Evolutionary conservation across 2,888 invertebrate genomes (phyloP), one percentile per base, ranked within the genome.

Genomic region (Ypsolopha scabrella): DNA sequence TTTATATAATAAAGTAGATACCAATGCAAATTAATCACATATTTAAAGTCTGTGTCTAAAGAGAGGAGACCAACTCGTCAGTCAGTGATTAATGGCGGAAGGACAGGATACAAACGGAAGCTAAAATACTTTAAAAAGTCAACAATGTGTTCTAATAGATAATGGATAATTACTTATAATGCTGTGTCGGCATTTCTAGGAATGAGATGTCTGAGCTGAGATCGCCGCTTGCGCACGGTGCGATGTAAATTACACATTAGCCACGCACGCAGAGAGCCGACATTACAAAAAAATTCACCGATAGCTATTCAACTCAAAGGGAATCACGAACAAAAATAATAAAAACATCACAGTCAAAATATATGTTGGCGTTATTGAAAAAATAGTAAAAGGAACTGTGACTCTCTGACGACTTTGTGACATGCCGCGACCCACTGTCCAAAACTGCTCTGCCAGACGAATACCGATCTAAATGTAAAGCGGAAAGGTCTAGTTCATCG

Each of bases 341-440:
- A 85, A 85, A 85, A 85, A 86, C 85, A 85, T 83, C 85, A 82
- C 75, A 81, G 86, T 86, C 86, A 85, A 85, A 86, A 86, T 86
- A 86, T 83, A 86, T 82, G 80, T 80, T 73, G 74, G 78, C 63
- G 67, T 70, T 70, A 57, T 55, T 60, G 63, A 11, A 41, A 54
- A 82, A 75, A 70, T 59, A 72, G 70, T 74, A 70, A 75, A 74
- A 75, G 79, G 74, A 75, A 77, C 71, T 72, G 70, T 75, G 77
- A 79, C 79, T 79, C 64, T 78, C 65, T 75, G 75, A 72, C 75
- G 72, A 80, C 80, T 82, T 81, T 82, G 80, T 75, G 71, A 76
- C 68, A 63, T 59, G 71, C 82, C 81, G 80, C 72, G 67, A 60
- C 64, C 70, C 71, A 65, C 71, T 72, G 65, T 61, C 65, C 65